Percentiles rank a stretch among this genome's conserved stretches.
Conservation (phyloP, 2,797 vertebrate genomes). For the Cirrhinus mrigala region DNA sequence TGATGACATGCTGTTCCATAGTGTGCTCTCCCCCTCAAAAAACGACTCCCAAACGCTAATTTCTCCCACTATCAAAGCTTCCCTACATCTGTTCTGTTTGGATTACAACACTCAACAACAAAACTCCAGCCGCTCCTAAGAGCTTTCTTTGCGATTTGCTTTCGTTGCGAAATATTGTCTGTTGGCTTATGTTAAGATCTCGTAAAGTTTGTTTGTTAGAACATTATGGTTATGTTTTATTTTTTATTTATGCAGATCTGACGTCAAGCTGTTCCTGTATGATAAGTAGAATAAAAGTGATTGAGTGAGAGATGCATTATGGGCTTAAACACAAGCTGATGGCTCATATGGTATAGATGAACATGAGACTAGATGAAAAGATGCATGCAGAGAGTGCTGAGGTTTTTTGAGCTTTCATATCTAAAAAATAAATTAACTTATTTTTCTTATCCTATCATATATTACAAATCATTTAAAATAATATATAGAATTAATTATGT, state of each 20-base stretch:
- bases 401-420: background rate
- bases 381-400: background rate
- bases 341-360: conserved; percentile 29
- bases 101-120: conserved; percentile 45
- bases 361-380: background rate
- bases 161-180: conserved; percentile 38
- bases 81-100: conserved; percentile 53
- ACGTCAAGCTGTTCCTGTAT: conserved; percentile 18
- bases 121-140: conserved; percentile 21
- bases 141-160: conserved; percentile 25
- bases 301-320: conserved; percentile 11
- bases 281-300: conserved; percentile 31
- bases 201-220: background rate
- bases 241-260: conserved; percentile 12
- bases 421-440: background rate
- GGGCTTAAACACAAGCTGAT: conserved; percentile 35
- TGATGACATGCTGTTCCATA: conserved; percentile 69
- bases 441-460: background rate
- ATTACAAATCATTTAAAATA: too few species aligned
- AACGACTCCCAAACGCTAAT: conserved; percentile 46
- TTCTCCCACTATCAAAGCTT: conserved; percentile 55
- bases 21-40: conserved; percentile 70
- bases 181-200: conserved; percentile 31
- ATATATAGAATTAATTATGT: background rate
- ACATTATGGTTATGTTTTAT: background rate